A percentile compares a stretch with the other conserved stretches of the same genome.
Evolutionary conservation across 2,888 invertebrate genomes (phyloP).

Genomic region (Monochamus alternatus): DNA sequence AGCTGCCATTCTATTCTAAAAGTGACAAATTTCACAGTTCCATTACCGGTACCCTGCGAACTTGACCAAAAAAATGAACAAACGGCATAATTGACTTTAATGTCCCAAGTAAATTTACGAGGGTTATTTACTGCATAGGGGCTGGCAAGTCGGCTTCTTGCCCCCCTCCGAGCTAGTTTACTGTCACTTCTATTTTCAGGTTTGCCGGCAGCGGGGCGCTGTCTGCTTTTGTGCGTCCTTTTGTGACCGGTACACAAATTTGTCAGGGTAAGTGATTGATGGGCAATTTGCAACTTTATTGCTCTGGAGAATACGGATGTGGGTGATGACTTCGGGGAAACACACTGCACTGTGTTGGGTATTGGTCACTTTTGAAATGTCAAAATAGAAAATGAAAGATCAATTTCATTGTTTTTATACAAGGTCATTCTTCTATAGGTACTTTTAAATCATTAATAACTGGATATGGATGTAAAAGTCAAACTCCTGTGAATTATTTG

Average conservation of each 20-base stretch:
- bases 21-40: constrained; percentile 28
- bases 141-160: constrained; percentile 38
- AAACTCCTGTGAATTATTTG: too few species aligned
- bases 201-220: constrained; percentile 38
- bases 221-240: constrained; percentile 45
- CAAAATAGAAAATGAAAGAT: too few species aligned
- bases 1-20: constrained; percentile 21
- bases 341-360: not conserved
- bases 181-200: constrained; percentile 43
- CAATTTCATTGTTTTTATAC: too few species aligned
- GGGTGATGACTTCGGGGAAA: not conserved
- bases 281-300: constrained; percentile 51
- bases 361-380: too few species aligned
- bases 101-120: constrained; percentile 36
- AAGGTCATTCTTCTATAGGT: too few species aligned
- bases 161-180: constrained; percentile 41
- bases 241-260: constrained; percentile 52
- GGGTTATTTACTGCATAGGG: constrained; percentile 32
- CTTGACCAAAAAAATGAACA: constrained; percentile 22
- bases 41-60: not conserved
- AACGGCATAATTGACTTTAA: constrained; percentile 38
- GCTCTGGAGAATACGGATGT: constrained; percentile 39
- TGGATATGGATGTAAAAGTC: too few species aligned
- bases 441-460: too few species aligned
- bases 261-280: constrained; percentile 54